Conservation (phyloP, 2,888 invertebrate species). For the Tetranychus piercei region DNA sequence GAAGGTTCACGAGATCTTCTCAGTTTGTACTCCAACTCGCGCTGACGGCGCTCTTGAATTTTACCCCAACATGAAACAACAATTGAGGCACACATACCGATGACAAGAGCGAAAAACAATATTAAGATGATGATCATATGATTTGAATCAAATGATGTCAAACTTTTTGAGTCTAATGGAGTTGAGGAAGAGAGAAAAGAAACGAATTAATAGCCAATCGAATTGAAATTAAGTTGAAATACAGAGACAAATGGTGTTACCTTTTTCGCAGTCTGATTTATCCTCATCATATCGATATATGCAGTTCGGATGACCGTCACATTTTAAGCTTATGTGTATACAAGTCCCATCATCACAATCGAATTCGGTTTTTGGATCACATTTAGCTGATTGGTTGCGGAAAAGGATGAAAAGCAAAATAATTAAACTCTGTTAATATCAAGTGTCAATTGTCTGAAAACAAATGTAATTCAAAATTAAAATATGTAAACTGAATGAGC, state of each 20-base stretch:
- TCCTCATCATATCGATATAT: conserved; percentile 59
- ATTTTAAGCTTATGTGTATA: conserved; percentile 48
- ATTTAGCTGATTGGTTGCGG: conserved; percentile 23
- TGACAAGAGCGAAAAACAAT: conserved; percentile 64
- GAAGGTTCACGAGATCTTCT: conserved; percentile 18
- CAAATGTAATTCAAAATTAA: no score
- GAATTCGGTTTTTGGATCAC: conserved; percentile 41
- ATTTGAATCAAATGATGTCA: conserved; percentile 28
- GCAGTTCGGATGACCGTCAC: conserved; percentile 59
- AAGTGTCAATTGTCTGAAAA: neutral
- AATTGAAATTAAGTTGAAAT: neutral
- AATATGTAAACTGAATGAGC: no score
- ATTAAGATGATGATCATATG: conserved; percentile 67
- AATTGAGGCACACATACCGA: conserved; percentile 71
- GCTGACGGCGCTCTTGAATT: conserved; percentile 42
- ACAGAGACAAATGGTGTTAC: neutral
- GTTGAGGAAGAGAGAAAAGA: neutral
- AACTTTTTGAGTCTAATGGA: conserved; percentile 7
- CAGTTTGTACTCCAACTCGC: conserved; percentile 27
- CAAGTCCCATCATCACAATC: conserved; percentile 75
- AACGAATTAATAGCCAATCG: neutral
- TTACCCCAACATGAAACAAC: conserved; percentile 70
- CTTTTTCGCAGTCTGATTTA: conserved; percentile 18
- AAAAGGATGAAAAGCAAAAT: neutral
- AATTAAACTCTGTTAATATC: neutral